Evolutionary conservation across 2,113 vertebrate genomes (phyloP).

Genomic region (Steatornis caripensis): DNA sequence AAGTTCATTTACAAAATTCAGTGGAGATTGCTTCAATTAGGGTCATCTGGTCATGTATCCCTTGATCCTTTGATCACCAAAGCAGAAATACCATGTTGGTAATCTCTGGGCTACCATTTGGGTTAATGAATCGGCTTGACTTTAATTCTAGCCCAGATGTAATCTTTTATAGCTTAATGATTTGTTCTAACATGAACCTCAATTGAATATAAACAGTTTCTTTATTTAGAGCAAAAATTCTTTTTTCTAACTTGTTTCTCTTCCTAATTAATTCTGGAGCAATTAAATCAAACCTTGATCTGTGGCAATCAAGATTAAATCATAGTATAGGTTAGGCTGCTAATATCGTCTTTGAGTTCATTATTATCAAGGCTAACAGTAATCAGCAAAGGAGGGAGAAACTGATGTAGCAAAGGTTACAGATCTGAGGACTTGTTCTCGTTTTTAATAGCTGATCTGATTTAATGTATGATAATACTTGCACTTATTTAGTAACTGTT

Average conservation of each 20-base stretch:
- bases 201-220: conserved; percentile 65
- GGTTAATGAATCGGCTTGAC: conserved; percentile 72
- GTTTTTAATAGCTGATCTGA: conserved; percentile 65
- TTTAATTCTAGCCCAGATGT: conserved; percentile 73
- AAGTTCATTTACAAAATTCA: conserved; percentile 40
- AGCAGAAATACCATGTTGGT: conserved; percentile 46
- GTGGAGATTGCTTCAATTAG: conserved; percentile 60
- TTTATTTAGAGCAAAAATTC: conserved; percentile 63
- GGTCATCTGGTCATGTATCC: conserved; percentile 65
- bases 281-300: conserved; percentile 69
- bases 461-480: conserved; percentile 69
- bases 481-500: conserved; percentile 61
- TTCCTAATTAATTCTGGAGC: conserved; percentile 72
- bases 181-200: conserved; percentile 65
- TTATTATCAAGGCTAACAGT: conserved; percentile 69
- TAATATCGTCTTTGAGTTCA: conserved; percentile 61
- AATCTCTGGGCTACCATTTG: conserved; percentile 66
- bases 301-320: conserved; percentile 65
- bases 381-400: conserved; percentile 65
- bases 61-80: conserved; percentile 61
- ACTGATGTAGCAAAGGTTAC: conserved; percentile 38
- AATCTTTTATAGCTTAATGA: conserved; percentile 70
- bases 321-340: conserved; percentile 51
- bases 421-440: conserved; percentile 56
- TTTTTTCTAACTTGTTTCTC: conserved; percentile 69